phyloP scores from a whole-genome alignment of 2,113 vertebrate genomes.

The Dipodomys merriami region DNA sequence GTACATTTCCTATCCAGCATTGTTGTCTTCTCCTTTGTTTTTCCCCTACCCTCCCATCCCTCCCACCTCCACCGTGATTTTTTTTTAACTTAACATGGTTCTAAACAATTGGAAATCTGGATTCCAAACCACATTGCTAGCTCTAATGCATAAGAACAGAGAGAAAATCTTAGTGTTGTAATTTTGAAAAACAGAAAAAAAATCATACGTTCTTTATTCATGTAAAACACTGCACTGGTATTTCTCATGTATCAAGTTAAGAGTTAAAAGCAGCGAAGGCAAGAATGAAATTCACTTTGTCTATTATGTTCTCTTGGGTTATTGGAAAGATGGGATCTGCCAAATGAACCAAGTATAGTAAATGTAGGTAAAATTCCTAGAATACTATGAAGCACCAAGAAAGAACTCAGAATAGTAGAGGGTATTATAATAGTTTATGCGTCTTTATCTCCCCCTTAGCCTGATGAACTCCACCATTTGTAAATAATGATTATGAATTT shows the following conservation, averaged over 20 bases:
- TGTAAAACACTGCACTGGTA: neutral
- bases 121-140: neutral
- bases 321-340: neutral
- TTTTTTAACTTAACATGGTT: neutral
- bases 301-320: neutral
- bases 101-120: neutral
- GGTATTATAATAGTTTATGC: neutral
- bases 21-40: no score
- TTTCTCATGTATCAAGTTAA: neutral
- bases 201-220: neutral
- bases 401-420: neutral
- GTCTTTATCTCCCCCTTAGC: neutral
- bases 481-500: slow-evolving; percentile 7
- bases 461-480: neutral
- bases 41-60: no score
- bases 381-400: neutral
- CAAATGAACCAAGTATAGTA: neutral
- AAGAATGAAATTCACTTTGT: neutral
- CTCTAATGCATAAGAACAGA: neutral
- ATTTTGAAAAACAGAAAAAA: neutral
- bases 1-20: no score
- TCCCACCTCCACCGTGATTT: no score
- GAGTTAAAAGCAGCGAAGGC: neutral
- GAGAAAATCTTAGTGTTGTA: neutral
- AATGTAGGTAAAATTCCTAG: neutral